Conservation (phyloP, 2,113 vertebrate genomes). For the Siniperca chuatsi region DNA sequence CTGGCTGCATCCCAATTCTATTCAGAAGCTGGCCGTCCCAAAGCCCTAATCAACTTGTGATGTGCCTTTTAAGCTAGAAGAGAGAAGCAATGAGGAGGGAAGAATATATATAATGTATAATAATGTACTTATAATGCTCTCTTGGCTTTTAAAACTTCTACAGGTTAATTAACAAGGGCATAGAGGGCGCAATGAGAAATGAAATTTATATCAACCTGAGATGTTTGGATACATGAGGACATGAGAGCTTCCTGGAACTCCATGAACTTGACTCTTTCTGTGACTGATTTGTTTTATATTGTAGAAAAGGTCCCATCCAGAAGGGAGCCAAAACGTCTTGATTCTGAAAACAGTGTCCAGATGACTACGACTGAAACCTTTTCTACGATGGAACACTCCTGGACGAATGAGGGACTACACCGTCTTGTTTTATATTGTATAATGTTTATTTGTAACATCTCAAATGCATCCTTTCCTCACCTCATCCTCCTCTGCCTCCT, state of each 20-base stretch:
- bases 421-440: not conserved
- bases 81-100: conserved; percentile 30
- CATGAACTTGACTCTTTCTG: too few relatives aligned
- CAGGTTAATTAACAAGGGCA: conserved; percentile 1
- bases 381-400: too few relatives aligned
- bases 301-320: not conserved
- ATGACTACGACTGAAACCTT: too few relatives aligned
- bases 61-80: conserved; percentile 41
- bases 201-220: not conserved
- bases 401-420: too few relatives aligned
- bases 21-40: conserved; percentile 30
- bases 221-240: not conserved
- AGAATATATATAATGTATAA: conserved; percentile 6
- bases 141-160: conserved; percentile 13
- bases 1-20: conserved; percentile 56
- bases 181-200: not conserved
- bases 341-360: too few relatives aligned
- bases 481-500: conserved; percentile 91
- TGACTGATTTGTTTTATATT: not conserved
- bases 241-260: not conserved
- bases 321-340: too few relatives aligned
- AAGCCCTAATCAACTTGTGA: conserved; percentile 54
- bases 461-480: conserved; percentile 64
- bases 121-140: not conserved
- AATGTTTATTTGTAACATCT: not conserved